Percentiles rank a stretch among this genome's conserved stretches.
Conservation (phyloP, 2,797 vertebrate species). For the Sarcophilus harrisii region DNA sequence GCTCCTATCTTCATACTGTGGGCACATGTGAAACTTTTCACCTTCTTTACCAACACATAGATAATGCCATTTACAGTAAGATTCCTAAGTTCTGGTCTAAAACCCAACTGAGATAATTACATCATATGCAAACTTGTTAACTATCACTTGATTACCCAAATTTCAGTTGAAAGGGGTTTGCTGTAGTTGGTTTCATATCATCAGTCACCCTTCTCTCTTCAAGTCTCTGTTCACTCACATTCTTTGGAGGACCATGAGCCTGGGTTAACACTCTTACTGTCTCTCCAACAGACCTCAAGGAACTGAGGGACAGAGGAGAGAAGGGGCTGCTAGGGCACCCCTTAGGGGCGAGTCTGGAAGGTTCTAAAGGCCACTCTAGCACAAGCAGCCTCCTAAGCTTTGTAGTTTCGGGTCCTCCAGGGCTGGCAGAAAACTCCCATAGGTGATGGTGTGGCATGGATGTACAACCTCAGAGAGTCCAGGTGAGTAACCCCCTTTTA, state of each 20-base stretch:
- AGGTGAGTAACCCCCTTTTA: slow-evolving; percentile 43
- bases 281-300: slow-evolving; percentile 14
- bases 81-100: slow-evolving; percentile 50
- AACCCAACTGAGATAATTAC: slow-evolving; percentile 19
- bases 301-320: slow-evolving; percentile 30
- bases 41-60: not conserved
- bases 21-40: not conserved
- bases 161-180: not conserved
- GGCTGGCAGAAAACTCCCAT: slow-evolving; percentile 36
- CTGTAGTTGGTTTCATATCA: slow-evolving; percentile 18
- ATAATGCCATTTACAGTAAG: not conserved
- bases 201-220: slow-evolving; percentile 19
- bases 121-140: slow-evolving; percentile 29
- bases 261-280: slow-evolving; percentile 2
- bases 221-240: slow-evolving; percentile 33
- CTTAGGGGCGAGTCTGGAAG: slow-evolving; percentile 36
- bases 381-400: not conserved
- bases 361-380: slow-evolving; percentile 5
- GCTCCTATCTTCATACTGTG: not conserved
- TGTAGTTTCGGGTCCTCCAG: slow-evolving; percentile 12
- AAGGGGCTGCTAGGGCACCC: slow-evolving; percentile 6
- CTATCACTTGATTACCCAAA: slow-evolving; percentile 27
- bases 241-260: not conserved
- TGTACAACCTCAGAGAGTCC: slow-evolving; percentile 40
- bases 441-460: slow-evolving; percentile 44